phyloP scores from a whole-genome alignment of 2,113 vertebrate genomes.

The Erpornis zantholeuca region DNA sequence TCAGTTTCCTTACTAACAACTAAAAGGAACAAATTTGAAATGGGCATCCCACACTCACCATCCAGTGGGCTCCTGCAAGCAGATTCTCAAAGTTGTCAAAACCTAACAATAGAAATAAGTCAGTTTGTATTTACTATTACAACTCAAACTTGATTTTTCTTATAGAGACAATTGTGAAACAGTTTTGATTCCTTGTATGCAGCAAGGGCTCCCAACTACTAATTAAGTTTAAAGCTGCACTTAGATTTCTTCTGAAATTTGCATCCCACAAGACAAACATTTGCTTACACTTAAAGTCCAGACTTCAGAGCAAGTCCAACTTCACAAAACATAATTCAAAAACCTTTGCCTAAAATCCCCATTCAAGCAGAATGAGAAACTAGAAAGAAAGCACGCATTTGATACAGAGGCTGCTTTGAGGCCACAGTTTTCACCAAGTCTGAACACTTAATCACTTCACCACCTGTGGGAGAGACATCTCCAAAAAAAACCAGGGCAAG shows the following conservation, averaged over 20 bases:
- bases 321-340: background rate
- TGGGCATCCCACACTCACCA: constrained; percentile 78
- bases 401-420: background rate
- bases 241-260: background rate
- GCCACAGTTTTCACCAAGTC: background rate
- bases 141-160: background rate
- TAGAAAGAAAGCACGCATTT: background rate
- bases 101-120: constrained; percentile 60
- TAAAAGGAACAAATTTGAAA: background rate
- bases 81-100: constrained; percentile 90
- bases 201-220: background rate
- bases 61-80: constrained; percentile 93
- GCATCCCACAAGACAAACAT: background rate
- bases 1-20: background rate
- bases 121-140: background rate
- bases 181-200: background rate
- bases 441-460: background rate
- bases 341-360: background rate
- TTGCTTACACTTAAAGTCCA: background rate
- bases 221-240: background rate
- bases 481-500: background rate
- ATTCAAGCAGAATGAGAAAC: background rate
- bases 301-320: background rate
- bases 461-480: background rate
- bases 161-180: background rate